Conservation (phyloP, 2,113 vertebrate genomes). For the Zosterops japonicus region DNA sequence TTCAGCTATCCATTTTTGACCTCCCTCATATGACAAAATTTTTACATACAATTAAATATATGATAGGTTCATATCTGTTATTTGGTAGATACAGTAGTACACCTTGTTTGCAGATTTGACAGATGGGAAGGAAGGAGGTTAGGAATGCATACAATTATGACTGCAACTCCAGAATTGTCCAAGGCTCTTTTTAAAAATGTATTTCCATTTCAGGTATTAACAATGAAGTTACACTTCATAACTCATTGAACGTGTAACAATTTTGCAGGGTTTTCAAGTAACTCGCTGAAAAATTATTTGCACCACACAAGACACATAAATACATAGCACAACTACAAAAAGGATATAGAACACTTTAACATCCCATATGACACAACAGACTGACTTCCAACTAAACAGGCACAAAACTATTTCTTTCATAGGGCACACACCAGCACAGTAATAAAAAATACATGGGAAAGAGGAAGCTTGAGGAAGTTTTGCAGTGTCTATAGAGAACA, state of each 20-base stretch:
- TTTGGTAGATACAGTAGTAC: background rate
- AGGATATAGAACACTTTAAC: background rate
- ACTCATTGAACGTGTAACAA: background rate
- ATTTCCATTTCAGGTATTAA: background rate
- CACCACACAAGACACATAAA: background rate
- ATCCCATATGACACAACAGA: background rate
- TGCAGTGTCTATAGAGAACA: background rate
- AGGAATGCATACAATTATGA: background rate
- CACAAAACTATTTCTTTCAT: background rate
- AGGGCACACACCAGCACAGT: background rate
- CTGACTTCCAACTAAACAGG: background rate
- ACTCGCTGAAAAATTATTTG: background rate
- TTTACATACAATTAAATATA: background rate
- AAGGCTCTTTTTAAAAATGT: background rate
- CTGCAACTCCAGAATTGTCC: background rate
- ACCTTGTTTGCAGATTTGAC: background rate
- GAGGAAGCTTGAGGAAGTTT: background rate
- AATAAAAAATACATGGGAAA: background rate
- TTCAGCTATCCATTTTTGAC: background rate
- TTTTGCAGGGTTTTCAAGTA: background rate
- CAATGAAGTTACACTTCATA: background rate
- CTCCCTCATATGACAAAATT: background rate
- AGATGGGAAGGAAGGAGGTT: background rate
- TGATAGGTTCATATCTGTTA: rapidly evolving
- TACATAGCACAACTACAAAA: background rate